Evolutionary conservation across 2,888 invertebrate genomes (phyloP).

Genomic region (Exocentrus adspersus): DNA sequence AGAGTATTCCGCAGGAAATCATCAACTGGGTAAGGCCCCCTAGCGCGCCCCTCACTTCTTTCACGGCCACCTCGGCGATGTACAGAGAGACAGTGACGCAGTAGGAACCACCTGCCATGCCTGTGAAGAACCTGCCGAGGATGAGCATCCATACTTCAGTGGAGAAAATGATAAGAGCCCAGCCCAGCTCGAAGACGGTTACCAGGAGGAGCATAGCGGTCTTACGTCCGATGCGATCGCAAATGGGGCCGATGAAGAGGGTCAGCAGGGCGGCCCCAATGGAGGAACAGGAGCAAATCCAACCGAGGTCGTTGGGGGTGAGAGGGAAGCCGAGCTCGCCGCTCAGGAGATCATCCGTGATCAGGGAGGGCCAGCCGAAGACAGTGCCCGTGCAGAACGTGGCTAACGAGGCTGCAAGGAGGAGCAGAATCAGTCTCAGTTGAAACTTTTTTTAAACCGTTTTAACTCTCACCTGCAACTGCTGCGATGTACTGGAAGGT

Average conservation of each 20-base stretch:
- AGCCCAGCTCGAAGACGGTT: conserved; percentile 75
- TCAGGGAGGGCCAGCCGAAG: conserved; percentile 79
- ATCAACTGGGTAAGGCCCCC: conserved; percentile 87
- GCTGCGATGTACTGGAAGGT: conserved; percentile 24
- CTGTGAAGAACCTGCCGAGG: conserved; percentile 73
- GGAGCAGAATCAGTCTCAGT: no score
- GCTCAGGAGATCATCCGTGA: conserved; percentile 61
- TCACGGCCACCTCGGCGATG: conserved; percentile 83
- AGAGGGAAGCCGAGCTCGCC: conserved; percentile 69
- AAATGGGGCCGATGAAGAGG: conserved; percentile 74
- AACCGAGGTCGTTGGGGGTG: conserved; percentile 68
- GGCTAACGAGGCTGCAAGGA: conserved; percentile 73
- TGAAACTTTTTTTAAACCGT: no score
- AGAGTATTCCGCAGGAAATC: conserved; percentile 81
- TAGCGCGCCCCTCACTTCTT: conserved; percentile 79
- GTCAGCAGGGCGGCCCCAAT: conserved; percentile 77
- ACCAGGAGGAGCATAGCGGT: conserved; percentile 70
- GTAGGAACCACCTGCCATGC: conserved; percentile 78
- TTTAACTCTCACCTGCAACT: conserved; percentile 2
- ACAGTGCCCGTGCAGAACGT: conserved; percentile 78
- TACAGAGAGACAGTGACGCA: conserved; percentile 84
- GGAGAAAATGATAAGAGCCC: conserved; percentile 76
- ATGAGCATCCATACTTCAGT: conserved; percentile 69
- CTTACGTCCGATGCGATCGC: conserved; percentile 76
- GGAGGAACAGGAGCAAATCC: conserved; percentile 74